Conservation (phyloP, 2,888 invertebrate genomes). For the Melanostoma scalare region DNA sequence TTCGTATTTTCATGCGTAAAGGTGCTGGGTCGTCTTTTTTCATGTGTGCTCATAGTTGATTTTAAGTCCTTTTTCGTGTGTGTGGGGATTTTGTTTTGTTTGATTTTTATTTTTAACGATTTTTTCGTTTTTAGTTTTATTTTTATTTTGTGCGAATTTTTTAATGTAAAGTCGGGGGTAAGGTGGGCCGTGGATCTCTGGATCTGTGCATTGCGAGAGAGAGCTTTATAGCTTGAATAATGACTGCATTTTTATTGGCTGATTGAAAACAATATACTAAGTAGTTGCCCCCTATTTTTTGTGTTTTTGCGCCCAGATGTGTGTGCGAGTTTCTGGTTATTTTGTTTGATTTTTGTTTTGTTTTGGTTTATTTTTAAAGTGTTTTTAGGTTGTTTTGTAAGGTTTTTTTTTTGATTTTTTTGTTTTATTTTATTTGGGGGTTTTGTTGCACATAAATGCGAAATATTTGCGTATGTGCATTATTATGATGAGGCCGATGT, state of each 20-base stretch:
- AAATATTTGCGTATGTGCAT: conserved; percentile 80
- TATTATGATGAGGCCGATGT: conserved; percentile 75
- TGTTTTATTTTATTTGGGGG: conserved; percentile 62
- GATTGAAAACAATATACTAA: conserved; percentile 80
- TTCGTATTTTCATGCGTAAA: conserved; percentile 72
- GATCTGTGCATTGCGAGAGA: conserved; percentile 67
- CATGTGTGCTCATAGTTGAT: conserved; percentile 55
- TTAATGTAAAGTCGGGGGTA: conserved; percentile 56
- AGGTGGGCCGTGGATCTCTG: conserved; percentile 32
- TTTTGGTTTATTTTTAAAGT: conserved; percentile 32
- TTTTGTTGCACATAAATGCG: conserved; percentile 76
- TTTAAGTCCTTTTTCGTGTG: conserved; percentile 69
- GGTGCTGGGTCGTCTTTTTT: conserved; percentile 31
- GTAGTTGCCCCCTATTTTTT: conserved; percentile 78
- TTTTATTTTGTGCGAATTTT: conserved; percentile 65
- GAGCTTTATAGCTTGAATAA: conserved; percentile 77
- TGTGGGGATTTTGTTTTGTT: conserved; percentile 66
- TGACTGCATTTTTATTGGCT: conserved; percentile 82
- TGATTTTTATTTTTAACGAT: conserved; percentile 65
- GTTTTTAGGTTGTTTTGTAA: conserved; percentile 65
- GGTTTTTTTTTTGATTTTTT: conserved; percentile 66
- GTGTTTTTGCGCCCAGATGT: conserved; percentile 73
- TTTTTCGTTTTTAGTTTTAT: conserved; percentile 63
- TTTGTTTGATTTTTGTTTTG: conserved; percentile 59
- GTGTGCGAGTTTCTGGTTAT: conserved; percentile 73